Base-by-base conservation (phyloP, 2,113 vertebrate species). In the Nothocercus julius region DNA sequence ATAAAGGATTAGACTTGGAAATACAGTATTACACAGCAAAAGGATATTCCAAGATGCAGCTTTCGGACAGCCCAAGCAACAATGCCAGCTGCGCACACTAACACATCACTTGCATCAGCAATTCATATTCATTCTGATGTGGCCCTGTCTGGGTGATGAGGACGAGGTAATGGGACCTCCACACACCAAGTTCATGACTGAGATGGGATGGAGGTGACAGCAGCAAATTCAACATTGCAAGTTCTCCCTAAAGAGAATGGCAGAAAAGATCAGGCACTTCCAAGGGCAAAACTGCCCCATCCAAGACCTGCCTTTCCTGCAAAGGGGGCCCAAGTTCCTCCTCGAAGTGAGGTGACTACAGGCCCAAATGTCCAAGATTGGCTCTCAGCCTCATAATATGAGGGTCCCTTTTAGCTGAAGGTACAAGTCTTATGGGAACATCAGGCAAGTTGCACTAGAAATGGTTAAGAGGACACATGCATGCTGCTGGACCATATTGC, bases 1-100 rank as follows among this genome's bases (percentile, higher is more conserved):
- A 53, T 38, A 79, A 79, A 32, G 49, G 82, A 80, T 85, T 87
- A 62, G 13, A 87, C 45, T 61, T 91, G 81, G 58, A 93, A 94
- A 95, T 53, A 18, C 44, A 40, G 21, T 18, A 9, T 83, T 82
- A 79, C 38, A 77, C 32, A 66, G 81, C 45, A 87, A 82, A 92
- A 82, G 34, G 13, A 1, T 79, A 74, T 82, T 90, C 74, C 51
- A 86, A 56, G 45, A 78, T 15, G 0, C 2, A 79, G 47, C 59
- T 85, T 91, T 66, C 53, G 49, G 44, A 38, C 87, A 93, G 75
- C 53, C 44, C 66, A 40, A 47, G 58, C 77, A 62, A 64, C 62
- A 61, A 62, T 82, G 62, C 73, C 66, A 69, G 66, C 69, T 73
- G 77, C 63, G 40, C 63, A 68, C 34, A 79, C 40, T 47, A 64